Base-by-base conservation (phyloP, 2,888 invertebrate genomes). In the Mystacides longicornis region DNA sequence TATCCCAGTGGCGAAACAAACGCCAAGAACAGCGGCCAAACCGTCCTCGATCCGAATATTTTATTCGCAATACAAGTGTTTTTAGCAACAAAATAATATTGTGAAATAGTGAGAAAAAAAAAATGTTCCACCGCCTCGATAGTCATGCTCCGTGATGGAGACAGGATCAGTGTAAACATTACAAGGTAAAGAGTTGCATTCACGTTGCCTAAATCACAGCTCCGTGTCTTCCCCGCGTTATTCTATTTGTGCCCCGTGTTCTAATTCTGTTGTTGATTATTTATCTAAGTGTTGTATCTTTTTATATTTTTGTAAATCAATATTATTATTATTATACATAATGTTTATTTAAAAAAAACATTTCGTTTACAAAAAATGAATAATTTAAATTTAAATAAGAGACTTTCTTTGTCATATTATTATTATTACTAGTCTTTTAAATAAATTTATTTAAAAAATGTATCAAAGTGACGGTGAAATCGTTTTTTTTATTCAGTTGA, bases 1-100 rank as follows among this genome's bases (percentile, higher is more conserved):
- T 77, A 77, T 77, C 72, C 65, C 73, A 71, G 69, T 68, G 71
- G 74, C 71, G 69, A 71, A 67, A 67, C 69, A 69, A 67, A 66
- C 70, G 70, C 67, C 68, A 69, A 64, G 37, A 37, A 37, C 37
- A 37, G 37, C 68, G 64, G 69, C 67, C 68, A 75, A 49, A 51
- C 51, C 51, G 45, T 22, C 33, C 54, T 48, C 54, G 56, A 56
- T 49, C 51, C 49, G 31, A 22, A n/a, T 33, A 49, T 51, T 22
- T 51, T 23, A 23, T 46, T 33, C 51, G 31, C 42, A 50, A 46
- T 54, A 51, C n/a, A 18, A 43, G 50, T 49, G 33, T 54, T 58
- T 54, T 58, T 58, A 42, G 55, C 51, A 43, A 55, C 54, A 52
- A 52, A 31, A 37, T 37, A 46, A 45, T 52, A 45, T 47, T 51